These are phyloP conservation scores for Hemichromis elongatus DNA, from an alignment of 2,113 vertebrate species.

Conservation along the genomic window DNA sequence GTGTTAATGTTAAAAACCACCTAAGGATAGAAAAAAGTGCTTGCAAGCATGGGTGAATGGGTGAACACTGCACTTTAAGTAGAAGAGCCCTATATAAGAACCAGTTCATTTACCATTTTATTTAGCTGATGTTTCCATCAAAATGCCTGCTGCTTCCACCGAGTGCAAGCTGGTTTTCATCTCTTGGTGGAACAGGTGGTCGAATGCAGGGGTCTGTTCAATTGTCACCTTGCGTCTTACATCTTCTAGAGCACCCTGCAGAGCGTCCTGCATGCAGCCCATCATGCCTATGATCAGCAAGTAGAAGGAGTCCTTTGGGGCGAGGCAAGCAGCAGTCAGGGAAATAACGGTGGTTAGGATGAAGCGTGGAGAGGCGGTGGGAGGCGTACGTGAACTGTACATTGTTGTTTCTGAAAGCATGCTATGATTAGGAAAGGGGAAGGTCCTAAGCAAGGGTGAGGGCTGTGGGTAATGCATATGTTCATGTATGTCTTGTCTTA, in stretches of 20 bases:
- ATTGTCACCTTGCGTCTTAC: background rate
- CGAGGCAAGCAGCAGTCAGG: constrained; percentile 49
- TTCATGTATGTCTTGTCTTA: background rate
- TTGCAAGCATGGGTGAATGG: background rate
- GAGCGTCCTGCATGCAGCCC: constrained; percentile 14
- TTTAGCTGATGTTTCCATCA: background rate
- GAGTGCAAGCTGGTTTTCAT: background rate
- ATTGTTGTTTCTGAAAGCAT: background rate
- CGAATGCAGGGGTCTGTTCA: background rate
- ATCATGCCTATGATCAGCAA: constrained; percentile 52
- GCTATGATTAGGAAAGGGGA: constrained; percentile 33
- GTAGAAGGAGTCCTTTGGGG: background rate
- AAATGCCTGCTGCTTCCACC: background rate
- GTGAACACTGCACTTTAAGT: background rate
- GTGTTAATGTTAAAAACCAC: background rate
- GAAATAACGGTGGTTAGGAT: constrained; percentile 64
- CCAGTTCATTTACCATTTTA: background rate
- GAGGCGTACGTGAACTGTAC: background rate
- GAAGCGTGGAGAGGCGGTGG: constrained; percentile 3
- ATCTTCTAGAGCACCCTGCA: background rate
- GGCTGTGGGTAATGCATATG: constrained; percentile 18
- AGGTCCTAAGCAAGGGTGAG: background rate
- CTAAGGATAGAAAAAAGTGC: background rate
- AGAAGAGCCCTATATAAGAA: background rate
- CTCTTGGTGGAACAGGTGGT: background rate